These are phyloP conservation scores for Protosalanx chinensis DNA, from an alignment of 2,797 vertebrate species.

Conservation along the genomic window DNA sequence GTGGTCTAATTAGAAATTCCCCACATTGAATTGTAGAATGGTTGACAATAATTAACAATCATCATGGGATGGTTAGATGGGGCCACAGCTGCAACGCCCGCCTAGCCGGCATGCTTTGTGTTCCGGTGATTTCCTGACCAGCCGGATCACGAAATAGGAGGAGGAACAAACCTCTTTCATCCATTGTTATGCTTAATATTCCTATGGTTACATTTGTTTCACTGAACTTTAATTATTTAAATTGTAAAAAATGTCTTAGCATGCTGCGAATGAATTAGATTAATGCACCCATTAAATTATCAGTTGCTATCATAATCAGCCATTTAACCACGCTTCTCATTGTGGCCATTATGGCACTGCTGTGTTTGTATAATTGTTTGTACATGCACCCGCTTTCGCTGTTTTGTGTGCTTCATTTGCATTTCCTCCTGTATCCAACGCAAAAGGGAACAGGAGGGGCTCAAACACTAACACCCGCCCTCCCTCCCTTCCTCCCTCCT, in stretches of 20 bases:
- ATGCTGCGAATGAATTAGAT: slow-evolving; percentile 68
- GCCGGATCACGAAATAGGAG: slow-evolving; percentile 34
- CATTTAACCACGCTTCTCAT: slow-evolving; percentile 60
- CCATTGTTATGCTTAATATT: slow-evolving; percentile 48
- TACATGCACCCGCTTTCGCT: slow-evolving; percentile 55
- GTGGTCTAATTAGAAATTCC: slow-evolving; percentile 75
- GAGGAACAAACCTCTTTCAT: slow-evolving; percentile 43
- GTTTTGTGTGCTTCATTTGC: slow-evolving; percentile 58
- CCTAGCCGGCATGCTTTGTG: slow-evolving; percentile 37
- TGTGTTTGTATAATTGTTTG: slow-evolving; percentile 67
- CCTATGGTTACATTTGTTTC: slow-evolving; percentile 50
- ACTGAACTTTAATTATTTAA: slow-evolving; percentile 68
- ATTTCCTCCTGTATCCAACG: slow-evolving; percentile 60
- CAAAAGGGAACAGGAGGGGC: slow-evolving; percentile 46
- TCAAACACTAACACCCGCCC: slow-evolving; percentile 10
- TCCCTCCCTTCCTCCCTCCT: neutral
- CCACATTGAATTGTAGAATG: slow-evolving; percentile 65
- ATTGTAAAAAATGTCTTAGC: slow-evolving; percentile 60
- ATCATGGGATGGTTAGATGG: slow-evolving; percentile 49
- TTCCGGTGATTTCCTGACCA: slow-evolving; percentile 44
- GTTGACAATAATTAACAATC: slow-evolving; percentile 71
- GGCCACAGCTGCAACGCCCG: slow-evolving; percentile 51
- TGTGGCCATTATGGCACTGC: slow-evolving; percentile 44
- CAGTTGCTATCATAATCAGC: slow-evolving; percentile 69
- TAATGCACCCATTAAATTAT: slow-evolving; percentile 70